A percentile compares a stretch with the other conserved stretches of the same genome.
Conservation (phyloP, 2,888 invertebrate genomes). For the Eupithecia exiguata region DNA sequence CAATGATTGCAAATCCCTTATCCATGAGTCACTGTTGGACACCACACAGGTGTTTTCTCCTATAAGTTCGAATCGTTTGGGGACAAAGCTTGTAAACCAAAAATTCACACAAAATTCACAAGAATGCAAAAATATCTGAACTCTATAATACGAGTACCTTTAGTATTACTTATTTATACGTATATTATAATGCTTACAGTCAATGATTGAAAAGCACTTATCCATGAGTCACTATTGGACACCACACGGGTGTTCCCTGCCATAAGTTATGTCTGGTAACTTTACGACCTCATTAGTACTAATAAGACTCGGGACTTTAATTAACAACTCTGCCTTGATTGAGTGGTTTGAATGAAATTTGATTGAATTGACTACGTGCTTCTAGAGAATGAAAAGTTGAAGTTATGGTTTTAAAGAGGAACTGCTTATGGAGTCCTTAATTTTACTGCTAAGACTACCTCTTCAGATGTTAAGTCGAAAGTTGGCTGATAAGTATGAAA, state of each 20-base stretch:
- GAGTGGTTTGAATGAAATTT: conserved; percentile 27
- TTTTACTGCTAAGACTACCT: background rate
- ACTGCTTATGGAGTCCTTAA: background rate
- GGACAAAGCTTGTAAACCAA: no score
- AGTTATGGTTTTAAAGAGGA: conserved; percentile 13
- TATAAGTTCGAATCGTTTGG: no score
- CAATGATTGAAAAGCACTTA: conserved; percentile 25
- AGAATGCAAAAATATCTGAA: background rate
- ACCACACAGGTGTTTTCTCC: no score
- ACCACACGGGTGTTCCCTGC: conserved; percentile 44
- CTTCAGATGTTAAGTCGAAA: background rate
- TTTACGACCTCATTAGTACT: conserved; percentile 47
- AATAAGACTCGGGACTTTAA: conserved; percentile 42
- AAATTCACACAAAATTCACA: background rate
- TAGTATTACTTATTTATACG: background rate
- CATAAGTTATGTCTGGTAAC: conserved; percentile 42
- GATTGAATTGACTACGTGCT: conserved; percentile 18
- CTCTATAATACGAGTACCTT: background rate
- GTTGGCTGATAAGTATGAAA: background rate
- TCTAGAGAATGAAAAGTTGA: conserved; percentile 15
- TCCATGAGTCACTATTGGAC: conserved; percentile 39
- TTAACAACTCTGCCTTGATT: conserved; percentile 35
- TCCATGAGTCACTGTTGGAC: no score
- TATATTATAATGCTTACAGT: background rate
- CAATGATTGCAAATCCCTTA: no score